Base-by-base conservation (phyloP, 2,797 vertebrate species). In the Eurystomus glaucurus region DNA sequence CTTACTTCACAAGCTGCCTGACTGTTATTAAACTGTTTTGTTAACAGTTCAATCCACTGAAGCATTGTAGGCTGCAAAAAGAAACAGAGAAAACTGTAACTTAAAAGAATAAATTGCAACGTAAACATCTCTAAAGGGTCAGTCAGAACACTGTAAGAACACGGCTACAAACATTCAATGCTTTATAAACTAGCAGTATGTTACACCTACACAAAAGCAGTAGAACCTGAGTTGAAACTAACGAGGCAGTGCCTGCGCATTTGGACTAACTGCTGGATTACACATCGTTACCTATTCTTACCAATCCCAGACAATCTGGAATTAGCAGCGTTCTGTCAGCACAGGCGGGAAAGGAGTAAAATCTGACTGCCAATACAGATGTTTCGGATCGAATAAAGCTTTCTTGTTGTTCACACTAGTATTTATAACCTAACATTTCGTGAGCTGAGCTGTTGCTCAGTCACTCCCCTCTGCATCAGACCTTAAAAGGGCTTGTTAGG, bases 1-100 rank as follows among this genome's bases (percentile, higher is more conserved):
- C 95, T 80, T 90, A 99, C 99, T 99, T 99, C 99, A 96, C 99
- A 99, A 94, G 99, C 99, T 19, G 99, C 99, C 98, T 99, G 99
- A 98, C 99, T 99, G 98, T 99, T 99, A 98, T 99, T 99, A 98
- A 99, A 99, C 91, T 99, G 99, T 98, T 99, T 99, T 91, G 99
- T 99, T 94, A 99, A 98, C 54, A 99, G 98, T 93, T 99, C 99
- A 77, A 99, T 99, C 99, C 99, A 99, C 98, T 99, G 99, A 98
- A 99, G 99, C 99, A 99, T 99, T 91, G 99, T 99, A 88, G 99
- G 99, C 99, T 99, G 96, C 54, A 96, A 85, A 93, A 93, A 97
- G 82, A 91, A 94, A 94, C 71, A 72, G 90, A 94, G 77, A 90
- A 92, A 78, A 35, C 4, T 61, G 0, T 93, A 93, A 94, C 46